These are phyloP conservation scores for Thamnaconus septentrionalis DNA, from an alignment of 2,113 vertebrate genomes.

Conservation along the genomic window DNA sequence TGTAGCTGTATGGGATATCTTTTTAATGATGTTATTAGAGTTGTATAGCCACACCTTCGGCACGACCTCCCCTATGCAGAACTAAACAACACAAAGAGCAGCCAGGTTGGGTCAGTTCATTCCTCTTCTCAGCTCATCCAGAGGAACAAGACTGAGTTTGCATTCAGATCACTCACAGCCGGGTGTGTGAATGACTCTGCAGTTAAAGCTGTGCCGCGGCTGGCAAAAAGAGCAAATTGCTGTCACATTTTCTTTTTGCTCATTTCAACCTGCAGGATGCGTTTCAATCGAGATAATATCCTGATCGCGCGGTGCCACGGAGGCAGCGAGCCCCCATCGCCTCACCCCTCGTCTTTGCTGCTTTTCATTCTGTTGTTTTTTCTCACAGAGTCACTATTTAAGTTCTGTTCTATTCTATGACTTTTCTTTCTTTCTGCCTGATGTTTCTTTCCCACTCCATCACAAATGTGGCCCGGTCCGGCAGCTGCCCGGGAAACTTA, in stretches of 20 bases:
- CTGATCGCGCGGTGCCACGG: conserved; percentile 53
- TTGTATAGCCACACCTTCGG: no score
- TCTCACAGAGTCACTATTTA: neutral
- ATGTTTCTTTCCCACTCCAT: conserved; percentile 8
- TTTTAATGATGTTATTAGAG: no score
- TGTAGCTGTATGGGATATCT: no score
- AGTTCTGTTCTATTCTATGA: conserved; percentile 15
- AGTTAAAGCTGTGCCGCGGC: conserved; percentile 14
- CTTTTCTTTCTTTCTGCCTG: conserved; percentile 5
- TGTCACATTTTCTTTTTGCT: conserved; percentile 54
- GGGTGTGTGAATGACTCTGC: conserved; percentile 38
- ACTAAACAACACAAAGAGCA: no score
- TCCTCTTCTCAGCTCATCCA: no score
- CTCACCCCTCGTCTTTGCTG: conserved; percentile 18
- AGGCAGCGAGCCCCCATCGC: conserved; percentile 38
- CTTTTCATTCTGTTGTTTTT: conserved; percentile 1
- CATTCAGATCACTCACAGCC: conserved; percentile 28
- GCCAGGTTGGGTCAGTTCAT: no score
- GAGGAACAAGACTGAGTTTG: conserved; percentile 1
- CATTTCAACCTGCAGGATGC: conserved; percentile 55
- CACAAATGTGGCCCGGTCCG: neutral
- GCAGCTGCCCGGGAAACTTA: no score
- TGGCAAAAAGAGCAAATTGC: conserved; percentile 44
- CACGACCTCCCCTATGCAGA: no score
- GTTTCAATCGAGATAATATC: conserved; percentile 63